Evolutionary conservation across 2,888 invertebrate species (phyloP), one percentile per base, ranked within the genome.

Genomic region (Noctua janthina): DNA sequence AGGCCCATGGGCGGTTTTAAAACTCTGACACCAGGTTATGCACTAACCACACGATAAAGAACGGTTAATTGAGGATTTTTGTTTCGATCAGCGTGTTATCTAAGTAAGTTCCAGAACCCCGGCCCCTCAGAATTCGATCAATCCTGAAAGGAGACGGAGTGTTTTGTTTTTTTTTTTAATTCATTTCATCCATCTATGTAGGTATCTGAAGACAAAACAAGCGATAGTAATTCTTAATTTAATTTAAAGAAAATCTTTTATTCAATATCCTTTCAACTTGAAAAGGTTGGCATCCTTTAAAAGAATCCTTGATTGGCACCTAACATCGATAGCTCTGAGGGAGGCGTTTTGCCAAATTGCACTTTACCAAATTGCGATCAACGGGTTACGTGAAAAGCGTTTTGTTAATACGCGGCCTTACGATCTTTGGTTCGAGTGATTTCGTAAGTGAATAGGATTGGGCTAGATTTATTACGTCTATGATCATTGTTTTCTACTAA

Each of bases 291-390:
- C 35, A 29, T 79, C 87, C 83, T 62, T 76, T 74, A 78, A 75
- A 79, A 74, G 78, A 89, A 86, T 83, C 74, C 82, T 90, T 90
- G 90, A 92, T 92, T 91, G 91, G 90, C 90, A 90, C 89, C 91
- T 89, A 89, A 88, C 83, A 86, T 81, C 73, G 76, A 84, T 79
- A 73, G 81, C 78, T 72, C 68, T 15, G 59, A 76, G 86, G 81
- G 83, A 89, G 87, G 89, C 90, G 88, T 90, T 90, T 88, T 88
- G 79, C 81, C 86, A 89, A 91, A 91, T 91, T 91, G 92, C 92
- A 92, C 93, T 93, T 91, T 91, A 88, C 90, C 78, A 91, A 91
- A 93, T 93, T 93, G 91, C 90, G 79, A 89, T 87, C 77, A 86
- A 86, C 79, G 72, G 79, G 77, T 81, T 83, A 76, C 51, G 51